Evolutionary conservation across 2,888 invertebrate species (phyloP).

Genomic region (Acleris sparsana): DNA sequence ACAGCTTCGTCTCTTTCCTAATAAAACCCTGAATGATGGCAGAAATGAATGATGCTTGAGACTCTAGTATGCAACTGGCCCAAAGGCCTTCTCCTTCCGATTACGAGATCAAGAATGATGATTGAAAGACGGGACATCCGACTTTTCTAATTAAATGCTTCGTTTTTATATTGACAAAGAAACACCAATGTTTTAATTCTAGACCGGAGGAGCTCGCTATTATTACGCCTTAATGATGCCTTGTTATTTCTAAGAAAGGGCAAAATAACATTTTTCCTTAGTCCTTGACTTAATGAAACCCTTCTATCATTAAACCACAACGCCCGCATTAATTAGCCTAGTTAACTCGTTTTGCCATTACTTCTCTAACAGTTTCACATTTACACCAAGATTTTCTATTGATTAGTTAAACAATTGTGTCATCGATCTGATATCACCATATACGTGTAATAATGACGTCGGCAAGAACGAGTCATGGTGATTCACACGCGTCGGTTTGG

Average conservation of each 20-base stretch:
- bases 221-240: too few species aligned
- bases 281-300: conserved; percentile 7
- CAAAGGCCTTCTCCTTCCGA: too few species aligned
- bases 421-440: conserved; percentile 37
- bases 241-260: not conserved
- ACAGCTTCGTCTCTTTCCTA: too few species aligned
- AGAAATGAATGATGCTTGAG: too few species aligned
- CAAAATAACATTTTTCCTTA: not conserved
- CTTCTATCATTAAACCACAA: conserved; percentile 8
- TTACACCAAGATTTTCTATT: not conserved
- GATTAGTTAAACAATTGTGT: conserved; percentile 30
- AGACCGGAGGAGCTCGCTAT: too few species aligned
- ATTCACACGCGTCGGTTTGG: conserved; percentile 43
- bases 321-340: conserved; percentile 19
- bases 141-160: too few species aligned
- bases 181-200: too few species aligned
- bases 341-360: conserved; percentile 13
- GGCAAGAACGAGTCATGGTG: conserved; percentile 44
- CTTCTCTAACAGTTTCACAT: conserved; percentile 10
- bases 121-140: too few species aligned
- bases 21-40: too few species aligned
- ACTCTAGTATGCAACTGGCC: too few species aligned
- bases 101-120: too few species aligned
- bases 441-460: conserved; percentile 32
- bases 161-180: too few species aligned